These are phyloP conservation scores for Oenanthe oenanthe DNA, from an alignment of 2,113 vertebrate genomes.

Conservation along the genomic window DNA sequence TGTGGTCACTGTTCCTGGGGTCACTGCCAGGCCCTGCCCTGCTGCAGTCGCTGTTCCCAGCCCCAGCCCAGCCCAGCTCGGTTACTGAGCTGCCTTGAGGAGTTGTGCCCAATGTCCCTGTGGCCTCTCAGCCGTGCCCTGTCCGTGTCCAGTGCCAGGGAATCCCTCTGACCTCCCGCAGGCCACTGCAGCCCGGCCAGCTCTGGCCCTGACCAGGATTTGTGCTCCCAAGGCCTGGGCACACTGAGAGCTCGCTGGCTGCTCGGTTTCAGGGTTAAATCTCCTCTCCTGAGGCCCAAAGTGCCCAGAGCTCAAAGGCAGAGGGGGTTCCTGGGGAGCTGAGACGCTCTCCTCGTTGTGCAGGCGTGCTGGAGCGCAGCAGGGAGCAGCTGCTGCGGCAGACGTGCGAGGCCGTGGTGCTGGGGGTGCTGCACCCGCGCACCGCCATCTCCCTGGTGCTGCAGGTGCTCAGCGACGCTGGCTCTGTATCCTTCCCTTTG, in stretches of 20 bases:
- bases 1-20: too few species aligned
- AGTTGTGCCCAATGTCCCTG: too few species aligned
- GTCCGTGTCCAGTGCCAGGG: background rate
- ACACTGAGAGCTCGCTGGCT: background rate
- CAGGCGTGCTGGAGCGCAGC: slow-evolving; percentile 86
- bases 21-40: background rate
- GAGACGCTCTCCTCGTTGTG: fast-evolving
- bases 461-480: slow-evolving; percentile 87
- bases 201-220: background rate
- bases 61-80: too few species aligned
- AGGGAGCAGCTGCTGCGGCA: slow-evolving; percentile 87
- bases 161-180: background rate
- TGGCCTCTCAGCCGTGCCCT: too few species aligned
- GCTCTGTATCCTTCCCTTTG: slow-evolving; percentile 83
- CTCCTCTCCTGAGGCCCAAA: too few species aligned
- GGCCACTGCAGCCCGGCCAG: background rate
- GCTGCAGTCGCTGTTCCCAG: too few species aligned
- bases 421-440: slow-evolving; percentile 86
- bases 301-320: fast-evolving
- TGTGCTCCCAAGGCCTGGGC: too few species aligned
- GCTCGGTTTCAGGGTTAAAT: background rate
- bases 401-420: slow-evolving; percentile 83
- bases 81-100: too few species aligned
- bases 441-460: slow-evolving; percentile 88
- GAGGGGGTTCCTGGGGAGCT: fast-evolving